A percentile compares a stretch with the other conserved stretches of the same genome.
Evolutionary conservation across 1,140 invertebrate genomes (phyloP).

Genomic region (Trypoxylus dichotomus): DNA sequence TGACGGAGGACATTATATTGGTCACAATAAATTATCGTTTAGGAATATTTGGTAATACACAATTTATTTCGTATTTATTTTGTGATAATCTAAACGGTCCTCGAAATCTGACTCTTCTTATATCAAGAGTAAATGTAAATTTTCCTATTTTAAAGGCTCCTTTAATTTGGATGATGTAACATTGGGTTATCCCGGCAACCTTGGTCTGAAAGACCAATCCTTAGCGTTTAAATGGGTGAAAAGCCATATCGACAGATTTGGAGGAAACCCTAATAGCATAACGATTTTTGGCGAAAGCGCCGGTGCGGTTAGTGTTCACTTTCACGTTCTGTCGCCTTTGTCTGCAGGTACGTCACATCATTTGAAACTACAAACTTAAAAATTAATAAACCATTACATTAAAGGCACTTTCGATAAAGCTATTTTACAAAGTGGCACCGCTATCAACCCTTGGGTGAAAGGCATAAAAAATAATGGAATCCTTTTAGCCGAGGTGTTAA

Average conservation of each 20-base stretch:
- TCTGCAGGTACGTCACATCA: neutral
- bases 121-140: constrained; percentile 40
- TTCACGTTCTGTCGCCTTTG: neutral
- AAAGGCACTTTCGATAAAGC: constrained; percentile 5
- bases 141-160: neutral
- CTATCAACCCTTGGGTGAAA: neutral
- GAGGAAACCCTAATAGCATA: constrained; percentile 1
- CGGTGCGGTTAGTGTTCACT: neutral
- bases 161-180: constrained; percentile 1
- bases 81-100: no score
- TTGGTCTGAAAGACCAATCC: constrained; percentile 3
- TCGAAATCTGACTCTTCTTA: no score
- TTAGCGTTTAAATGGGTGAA: constrained; percentile 25
- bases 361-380: constrained; percentile 32
- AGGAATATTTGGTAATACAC: constrained; percentile 53
- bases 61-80: no score
- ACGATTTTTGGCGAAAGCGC: neutral
- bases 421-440: constrained; percentile 19
- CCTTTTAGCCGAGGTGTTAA: neutral
- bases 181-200: constrained; percentile 3
- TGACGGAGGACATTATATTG: constrained; percentile 59
- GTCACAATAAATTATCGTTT: constrained; percentile 57
- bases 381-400: neutral
- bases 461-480: constrained; percentile 25
- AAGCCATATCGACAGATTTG: constrained; percentile 11